phyloP scores from a whole-genome alignment of 2,113 vertebrate genomes.

The Regulus satrapa region DNA sequence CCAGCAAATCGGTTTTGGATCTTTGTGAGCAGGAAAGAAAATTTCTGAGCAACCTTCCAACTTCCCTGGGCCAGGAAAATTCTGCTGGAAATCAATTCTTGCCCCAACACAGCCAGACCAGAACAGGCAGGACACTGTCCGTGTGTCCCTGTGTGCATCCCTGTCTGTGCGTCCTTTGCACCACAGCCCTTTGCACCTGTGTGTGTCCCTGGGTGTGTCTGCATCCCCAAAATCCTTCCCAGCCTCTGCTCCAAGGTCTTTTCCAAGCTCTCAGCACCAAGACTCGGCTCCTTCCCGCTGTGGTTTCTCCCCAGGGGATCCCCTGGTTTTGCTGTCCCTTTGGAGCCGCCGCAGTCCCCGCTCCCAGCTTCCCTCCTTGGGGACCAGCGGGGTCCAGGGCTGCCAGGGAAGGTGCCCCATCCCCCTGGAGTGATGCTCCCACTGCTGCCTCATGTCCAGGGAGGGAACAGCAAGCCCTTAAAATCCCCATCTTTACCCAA shows the following conservation, averaged over 20 bases:
- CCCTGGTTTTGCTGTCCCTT: not conserved
- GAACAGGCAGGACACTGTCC: accelerated
- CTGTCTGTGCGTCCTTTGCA: not conserved
- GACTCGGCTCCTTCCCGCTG: not conserved
- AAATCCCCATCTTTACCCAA: not conserved
- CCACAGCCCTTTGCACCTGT: no score
- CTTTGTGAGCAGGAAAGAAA: not conserved
- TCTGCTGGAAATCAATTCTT: not conserved
- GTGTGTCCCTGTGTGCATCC: accelerated
- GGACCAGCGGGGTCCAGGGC: not conserved
- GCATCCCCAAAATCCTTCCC: not conserved
- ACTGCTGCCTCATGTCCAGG: not conserved
- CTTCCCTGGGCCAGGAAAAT: not conserved
- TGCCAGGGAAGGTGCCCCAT: not conserved
- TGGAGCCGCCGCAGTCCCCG: not conserved
- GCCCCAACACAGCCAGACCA: not conserved
- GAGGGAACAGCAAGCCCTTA: accelerated
- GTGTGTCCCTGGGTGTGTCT: not conserved
- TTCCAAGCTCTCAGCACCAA: not conserved
- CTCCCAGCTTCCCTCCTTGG: not conserved
- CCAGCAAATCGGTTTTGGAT: not conserved
- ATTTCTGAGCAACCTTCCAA: not conserved
- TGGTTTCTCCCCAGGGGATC: not conserved
- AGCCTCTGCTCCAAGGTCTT: not conserved
- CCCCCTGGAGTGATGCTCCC: not conserved